These are phyloP conservation scores for Enteromius argenteus DNA, from an alignment of 2,797 vertebrate species.

Conservation along the genomic window DNA sequence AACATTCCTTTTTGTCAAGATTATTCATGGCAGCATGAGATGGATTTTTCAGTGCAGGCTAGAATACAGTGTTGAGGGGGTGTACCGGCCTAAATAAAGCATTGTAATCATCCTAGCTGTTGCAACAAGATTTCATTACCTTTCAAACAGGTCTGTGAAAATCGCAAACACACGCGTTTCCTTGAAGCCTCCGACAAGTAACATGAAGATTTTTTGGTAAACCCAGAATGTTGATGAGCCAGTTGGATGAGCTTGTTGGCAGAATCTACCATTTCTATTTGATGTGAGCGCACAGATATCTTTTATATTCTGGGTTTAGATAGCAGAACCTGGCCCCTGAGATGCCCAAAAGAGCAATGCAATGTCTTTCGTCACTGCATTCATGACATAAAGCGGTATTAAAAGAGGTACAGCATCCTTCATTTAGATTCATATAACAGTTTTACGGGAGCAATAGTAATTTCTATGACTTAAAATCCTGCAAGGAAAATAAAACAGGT, in stretches of 20 bases:
- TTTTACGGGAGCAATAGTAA: not conserved
- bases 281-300: not conserved
- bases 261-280: not conserved
- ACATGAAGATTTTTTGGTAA: not conserved
- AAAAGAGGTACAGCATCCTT: not conserved
- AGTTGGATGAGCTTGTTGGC: conserved; percentile 29
- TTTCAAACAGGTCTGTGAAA: conserved; percentile 28
- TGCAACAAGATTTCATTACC: conserved; percentile 45
- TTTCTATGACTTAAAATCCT: not conserved
- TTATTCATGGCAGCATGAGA: conserved; percentile 30
- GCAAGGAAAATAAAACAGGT: conserved; percentile 6
- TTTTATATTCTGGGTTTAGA: not conserved
- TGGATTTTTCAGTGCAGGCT: conserved; percentile 41
- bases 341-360: conserved; percentile 3
- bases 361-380: not conserved
- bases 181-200: not conserved
- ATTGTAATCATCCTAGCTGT: conserved; percentile 44
- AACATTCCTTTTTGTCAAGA: conserved; percentile 37
- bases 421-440: not conserved
- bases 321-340: not conserved
- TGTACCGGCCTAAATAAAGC: conserved; percentile 41
- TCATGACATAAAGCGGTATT: not conserved
- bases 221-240: conserved; percentile 13
- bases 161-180: conserved; percentile 35
- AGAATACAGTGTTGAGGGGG: conserved; percentile 7